A percentile compares a stretch with the other conserved stretches of the same genome.
phyloP scores from a whole-genome alignment of 2,888 invertebrate species.

The Keiferia lycopersicella region DNA sequence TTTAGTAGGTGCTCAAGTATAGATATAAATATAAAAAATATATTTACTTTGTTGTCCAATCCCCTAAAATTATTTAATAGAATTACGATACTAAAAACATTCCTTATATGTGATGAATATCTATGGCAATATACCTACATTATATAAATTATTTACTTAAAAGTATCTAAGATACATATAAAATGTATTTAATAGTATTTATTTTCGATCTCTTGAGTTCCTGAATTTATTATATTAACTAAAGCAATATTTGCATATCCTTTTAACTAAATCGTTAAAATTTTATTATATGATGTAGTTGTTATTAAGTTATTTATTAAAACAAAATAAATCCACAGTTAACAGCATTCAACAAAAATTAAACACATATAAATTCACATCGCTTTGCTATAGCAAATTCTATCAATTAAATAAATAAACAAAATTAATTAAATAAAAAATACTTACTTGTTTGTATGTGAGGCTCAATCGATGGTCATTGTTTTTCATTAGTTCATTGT shows the following conservation, averaged over 20 bases:
- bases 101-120: not conserved
- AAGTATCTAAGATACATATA: conserved; percentile 1
- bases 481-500: too few relatives aligned
- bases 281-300: not conserved
- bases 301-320: not conserved
- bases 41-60: not conserved
- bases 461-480: too few relatives aligned
- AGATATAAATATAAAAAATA: not conserved
- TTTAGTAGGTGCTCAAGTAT: conserved; percentile 33
- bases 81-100: not conserved
- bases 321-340: not conserved
- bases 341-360: not conserved
- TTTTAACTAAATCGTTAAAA: not conserved
- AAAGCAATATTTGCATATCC: conserved; percentile 37
- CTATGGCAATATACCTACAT: not conserved
- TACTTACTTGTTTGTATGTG: not conserved
- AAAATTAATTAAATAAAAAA: not conserved
- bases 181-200: not conserved
- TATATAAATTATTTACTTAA: not conserved
- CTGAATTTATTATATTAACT: conserved; percentile 3
- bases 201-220: conserved; percentile 8
- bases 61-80: conserved; percentile 1
- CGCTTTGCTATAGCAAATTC: not conserved
- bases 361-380: not conserved
- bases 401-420: too few relatives aligned